Percentiles rank a stretch among this genome's conserved stretches.
Conservation (phyloP, 2,888 invertebrate species). For the Metacarcinus magister region DNA sequence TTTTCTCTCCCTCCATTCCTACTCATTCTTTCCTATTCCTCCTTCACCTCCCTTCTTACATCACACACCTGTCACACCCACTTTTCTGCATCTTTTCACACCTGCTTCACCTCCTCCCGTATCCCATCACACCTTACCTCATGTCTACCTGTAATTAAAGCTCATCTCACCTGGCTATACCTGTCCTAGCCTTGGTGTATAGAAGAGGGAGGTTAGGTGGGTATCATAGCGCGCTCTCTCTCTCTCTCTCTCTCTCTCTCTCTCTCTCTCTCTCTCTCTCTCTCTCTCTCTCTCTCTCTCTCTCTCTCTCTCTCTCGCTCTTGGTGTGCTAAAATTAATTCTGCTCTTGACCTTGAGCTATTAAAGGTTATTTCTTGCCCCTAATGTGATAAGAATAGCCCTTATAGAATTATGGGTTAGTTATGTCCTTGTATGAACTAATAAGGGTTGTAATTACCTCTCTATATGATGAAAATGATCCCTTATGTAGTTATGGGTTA, state of each 20-base stretch:
- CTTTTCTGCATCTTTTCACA: too few relatives aligned
- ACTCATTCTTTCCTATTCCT: too few relatives aligned
- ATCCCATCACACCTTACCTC: neutral
- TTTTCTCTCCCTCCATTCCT: too few relatives aligned
- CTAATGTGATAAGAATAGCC: neutral
- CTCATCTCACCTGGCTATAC: neutral
- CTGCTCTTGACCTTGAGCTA: neutral
- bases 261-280: conserved; percentile 50
- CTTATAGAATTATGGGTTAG: too few relatives aligned
- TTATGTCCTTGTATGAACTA: too few relatives aligned
- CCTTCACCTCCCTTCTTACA: too few relatives aligned
- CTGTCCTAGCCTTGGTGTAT: neutral
- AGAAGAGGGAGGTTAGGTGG: neutral
- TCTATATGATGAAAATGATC: too few relatives aligned
- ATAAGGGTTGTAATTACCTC: too few relatives aligned
- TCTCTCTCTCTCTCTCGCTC: conserved; percentile 55
- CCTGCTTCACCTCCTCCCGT: neutral
- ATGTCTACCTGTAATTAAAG: neutral
- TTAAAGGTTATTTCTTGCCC: neutral
- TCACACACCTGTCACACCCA: too few relatives aligned
- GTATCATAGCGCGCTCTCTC: too few relatives aligned
- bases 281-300: conserved; percentile 38
- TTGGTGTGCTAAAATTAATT: neutral
- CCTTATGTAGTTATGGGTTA: too few relatives aligned
- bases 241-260: neutral